These are phyloP conservation scores for Pollenia labialis DNA, from an alignment of 2,888 invertebrate species.

Conservation along the genomic window DNA sequence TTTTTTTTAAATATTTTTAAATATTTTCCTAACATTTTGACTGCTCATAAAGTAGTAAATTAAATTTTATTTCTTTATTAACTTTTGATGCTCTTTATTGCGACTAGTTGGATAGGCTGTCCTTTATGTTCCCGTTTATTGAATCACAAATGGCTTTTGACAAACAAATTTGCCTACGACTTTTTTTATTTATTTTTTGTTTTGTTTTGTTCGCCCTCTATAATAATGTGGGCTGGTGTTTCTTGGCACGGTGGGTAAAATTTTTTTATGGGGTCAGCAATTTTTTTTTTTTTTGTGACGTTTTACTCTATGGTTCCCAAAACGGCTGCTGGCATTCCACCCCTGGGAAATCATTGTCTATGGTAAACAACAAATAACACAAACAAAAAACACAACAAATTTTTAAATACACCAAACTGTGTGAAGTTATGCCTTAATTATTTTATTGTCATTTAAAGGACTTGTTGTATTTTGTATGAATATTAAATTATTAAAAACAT, in stretches of 20 bases:
- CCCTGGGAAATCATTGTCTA: conserved; percentile 74
- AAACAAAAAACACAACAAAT: conserved; percentile 40
- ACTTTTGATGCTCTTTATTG: conserved; percentile 25
- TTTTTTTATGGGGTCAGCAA: conserved; percentile 70
- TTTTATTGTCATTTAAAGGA: conserved; percentile 74
- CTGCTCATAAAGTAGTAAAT: conserved; percentile 36
- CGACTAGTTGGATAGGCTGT: conserved; percentile 9
- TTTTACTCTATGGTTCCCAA: conserved; percentile 69
- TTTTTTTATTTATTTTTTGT: conserved; percentile 18
- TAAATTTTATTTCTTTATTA: conserved; percentile 38
- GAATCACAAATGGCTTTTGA: conserved; percentile 66
- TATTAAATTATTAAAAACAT: conserved; percentile 70
- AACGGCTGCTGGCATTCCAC: conserved; percentile 73
- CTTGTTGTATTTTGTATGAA: conserved; percentile 76
- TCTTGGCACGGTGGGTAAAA: conserved; percentile 54
- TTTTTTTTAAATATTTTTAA: not conserved
- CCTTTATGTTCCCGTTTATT: conserved; percentile 46
- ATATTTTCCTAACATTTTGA: not conserved
- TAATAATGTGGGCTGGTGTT: conserved; percentile 55
- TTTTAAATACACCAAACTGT: conserved; percentile 69
- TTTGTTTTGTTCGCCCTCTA: conserved; percentile 23
- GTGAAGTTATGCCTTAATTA: conserved; percentile 75
- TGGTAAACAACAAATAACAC: conserved; percentile 69
- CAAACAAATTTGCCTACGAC: conserved; percentile 65
- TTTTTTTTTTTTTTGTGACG: conserved; percentile 57